A percentile compares a stretch with the other conserved stretches of the same genome.
Conservation (phyloP, 2,888 invertebrate genomes). For the Himalopsyche anomala region DNA sequence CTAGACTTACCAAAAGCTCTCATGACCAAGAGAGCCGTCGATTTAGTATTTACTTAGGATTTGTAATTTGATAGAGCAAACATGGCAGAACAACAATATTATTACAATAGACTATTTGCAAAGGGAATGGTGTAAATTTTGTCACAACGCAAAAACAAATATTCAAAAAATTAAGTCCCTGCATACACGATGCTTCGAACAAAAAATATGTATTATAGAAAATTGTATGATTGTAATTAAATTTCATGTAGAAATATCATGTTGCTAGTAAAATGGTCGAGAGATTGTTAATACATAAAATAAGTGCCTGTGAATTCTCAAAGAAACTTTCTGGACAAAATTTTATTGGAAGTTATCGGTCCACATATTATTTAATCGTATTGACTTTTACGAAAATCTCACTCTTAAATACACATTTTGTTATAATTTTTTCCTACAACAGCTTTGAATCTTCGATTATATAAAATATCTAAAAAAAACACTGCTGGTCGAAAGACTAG, state of each 20-base stretch:
- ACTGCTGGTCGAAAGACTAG: no score
- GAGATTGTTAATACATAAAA: neutral
- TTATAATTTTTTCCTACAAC: no score
- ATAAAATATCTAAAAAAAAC: no score
- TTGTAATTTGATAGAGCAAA: constrained; percentile 38
- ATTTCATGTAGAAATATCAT: neutral
- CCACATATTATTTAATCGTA: no score
- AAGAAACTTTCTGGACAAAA: no score
- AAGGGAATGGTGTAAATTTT: neutral
- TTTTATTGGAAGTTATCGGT: no score
- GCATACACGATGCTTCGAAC: neutral
- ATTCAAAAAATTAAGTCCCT: neutral
- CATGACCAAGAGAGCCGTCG: neutral
- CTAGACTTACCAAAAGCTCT: constrained; percentile 29
- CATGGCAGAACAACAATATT: constrained; percentile 31
- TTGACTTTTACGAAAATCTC: no score
- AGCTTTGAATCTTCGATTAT: no score
- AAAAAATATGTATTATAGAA: neutral
- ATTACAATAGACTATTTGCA: constrained; percentile 17
- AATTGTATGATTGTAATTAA: neutral
- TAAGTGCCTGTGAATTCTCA: no score
- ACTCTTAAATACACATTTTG: no score
- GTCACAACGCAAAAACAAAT: neutral
- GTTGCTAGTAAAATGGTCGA: neutral
- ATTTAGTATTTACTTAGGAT: constrained; percentile 29